Evolutionary conservation across 2,113 vertebrate species (phyloP).

Genomic region (Himantopus leucocephalus): DNA sequence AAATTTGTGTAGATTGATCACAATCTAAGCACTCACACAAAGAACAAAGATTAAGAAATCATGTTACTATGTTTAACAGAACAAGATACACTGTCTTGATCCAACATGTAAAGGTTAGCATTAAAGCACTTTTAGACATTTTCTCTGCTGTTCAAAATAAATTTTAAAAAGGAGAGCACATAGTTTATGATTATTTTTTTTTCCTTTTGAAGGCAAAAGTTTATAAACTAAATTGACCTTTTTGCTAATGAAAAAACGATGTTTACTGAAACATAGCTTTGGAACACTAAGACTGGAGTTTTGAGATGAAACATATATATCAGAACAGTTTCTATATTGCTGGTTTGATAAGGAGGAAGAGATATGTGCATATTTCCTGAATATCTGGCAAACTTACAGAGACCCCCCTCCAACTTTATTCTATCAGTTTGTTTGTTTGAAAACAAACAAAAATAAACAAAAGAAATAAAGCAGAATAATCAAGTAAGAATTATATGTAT

Average conservation of each 20-base stretch:
- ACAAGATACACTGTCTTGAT: neutral
- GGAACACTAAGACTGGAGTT: neutral
- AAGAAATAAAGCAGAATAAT: neutral
- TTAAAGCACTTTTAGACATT: neutral
- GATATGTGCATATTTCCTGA: neutral
- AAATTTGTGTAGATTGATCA: neutral
- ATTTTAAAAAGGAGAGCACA: neutral
- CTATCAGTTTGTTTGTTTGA: neutral
- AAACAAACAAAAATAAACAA: neutral
- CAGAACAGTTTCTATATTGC: neutral
- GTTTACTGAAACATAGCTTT: neutral
- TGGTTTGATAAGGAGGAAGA: neutral
- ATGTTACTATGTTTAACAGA: neutral
- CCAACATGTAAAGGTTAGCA: neutral
- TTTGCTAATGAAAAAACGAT: neutral
- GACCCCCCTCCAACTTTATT: neutral
- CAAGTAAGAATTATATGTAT: neutral
- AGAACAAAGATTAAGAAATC: neutral
- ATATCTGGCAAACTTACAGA: neutral
- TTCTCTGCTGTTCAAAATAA: neutral
- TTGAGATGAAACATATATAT: neutral
- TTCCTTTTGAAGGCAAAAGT: neutral
- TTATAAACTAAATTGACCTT: neutral
- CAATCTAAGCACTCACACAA: neutral
- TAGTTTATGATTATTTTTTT: neutral